phyloP scores from a whole-genome alignment of 2,888 invertebrate genomes.

The Ochlodes sylvanus region DNA sequence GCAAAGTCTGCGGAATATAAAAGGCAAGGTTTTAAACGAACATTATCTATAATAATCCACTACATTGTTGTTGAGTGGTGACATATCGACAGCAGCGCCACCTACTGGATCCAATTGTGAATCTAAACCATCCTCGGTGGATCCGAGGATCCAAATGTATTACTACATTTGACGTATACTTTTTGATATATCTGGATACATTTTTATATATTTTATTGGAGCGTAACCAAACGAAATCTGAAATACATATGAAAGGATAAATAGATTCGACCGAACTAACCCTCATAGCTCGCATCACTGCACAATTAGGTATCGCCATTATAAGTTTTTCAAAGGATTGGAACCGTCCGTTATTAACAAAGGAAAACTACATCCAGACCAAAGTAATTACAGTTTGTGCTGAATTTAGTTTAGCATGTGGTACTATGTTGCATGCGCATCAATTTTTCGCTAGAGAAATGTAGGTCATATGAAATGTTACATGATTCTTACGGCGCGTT shows the following conservation, averaged over 20 bases:
- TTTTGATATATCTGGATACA: too few relatives aligned
- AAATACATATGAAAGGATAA: neutral
- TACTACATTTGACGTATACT: too few relatives aligned
- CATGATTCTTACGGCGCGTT: too few relatives aligned
- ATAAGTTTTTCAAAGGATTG: conserved; percentile 6
- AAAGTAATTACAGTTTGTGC: conserved; percentile 10
- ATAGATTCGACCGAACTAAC: neutral
- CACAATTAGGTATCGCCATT: conserved; percentile 6
- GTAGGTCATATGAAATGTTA: conserved; percentile 4
- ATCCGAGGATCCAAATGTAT: too few relatives aligned
- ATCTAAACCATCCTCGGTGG: too few relatives aligned
- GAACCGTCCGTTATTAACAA: neutral
- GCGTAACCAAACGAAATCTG: too few relatives aligned
- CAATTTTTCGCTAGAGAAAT: conserved; percentile 8
- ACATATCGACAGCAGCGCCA: too few relatives aligned
- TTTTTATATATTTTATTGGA: too few relatives aligned
- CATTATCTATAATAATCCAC: neutral
- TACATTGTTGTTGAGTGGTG: neutral
- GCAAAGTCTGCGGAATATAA: neutral
- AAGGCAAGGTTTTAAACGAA: neutral
- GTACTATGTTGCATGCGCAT: neutral
- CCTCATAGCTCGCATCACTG: conserved; percentile 8
- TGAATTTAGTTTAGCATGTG: neutral
- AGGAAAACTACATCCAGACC: conserved; percentile 1
- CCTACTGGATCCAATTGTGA: too few relatives aligned